Conservation (phyloP, 2,113 vertebrate species). For the Poecile atricapillus region DNA sequence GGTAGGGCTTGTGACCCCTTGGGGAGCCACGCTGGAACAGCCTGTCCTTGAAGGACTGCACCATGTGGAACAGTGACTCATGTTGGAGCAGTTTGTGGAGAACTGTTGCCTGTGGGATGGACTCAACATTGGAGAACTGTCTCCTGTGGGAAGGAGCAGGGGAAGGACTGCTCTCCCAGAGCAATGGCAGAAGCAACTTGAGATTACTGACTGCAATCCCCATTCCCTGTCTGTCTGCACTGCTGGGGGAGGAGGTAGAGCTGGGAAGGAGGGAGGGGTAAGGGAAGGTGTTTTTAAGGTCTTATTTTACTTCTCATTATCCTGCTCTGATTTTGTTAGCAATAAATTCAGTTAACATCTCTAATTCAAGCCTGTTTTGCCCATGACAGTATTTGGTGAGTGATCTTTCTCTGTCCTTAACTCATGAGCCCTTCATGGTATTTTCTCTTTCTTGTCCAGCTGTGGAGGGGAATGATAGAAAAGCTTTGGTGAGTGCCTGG, state of each 20-base stretch:
- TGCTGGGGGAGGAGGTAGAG: too few relatives aligned
- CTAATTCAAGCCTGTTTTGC: neutral
- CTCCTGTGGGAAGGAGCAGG: neutral
- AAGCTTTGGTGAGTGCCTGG: neutral
- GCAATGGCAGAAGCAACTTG: neutral
- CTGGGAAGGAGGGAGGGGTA: neutral
- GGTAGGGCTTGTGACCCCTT: neutral
- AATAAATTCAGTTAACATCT: neutral
- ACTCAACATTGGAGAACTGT: neutral
- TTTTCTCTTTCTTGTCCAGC: neutral
- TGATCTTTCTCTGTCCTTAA: neutral
- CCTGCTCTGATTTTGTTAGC: neutral
- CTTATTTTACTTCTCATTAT: neutral
- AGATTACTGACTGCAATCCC: neutral
- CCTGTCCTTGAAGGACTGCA: neutral
- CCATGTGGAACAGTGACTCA: rapidly evolving
- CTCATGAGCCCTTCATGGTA: neutral
- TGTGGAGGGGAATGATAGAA: neutral
- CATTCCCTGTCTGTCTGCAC: neutral
- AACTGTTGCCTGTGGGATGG: neutral
- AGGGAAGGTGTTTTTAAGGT: neutral
- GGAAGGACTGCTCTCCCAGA: neutral
- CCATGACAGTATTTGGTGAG: neutral
- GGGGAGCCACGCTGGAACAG: neutral
- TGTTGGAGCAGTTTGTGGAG: neutral